Evolutionary conservation across 2,113 vertebrate genomes (phyloP).

Genomic region (Panurus biarmicus): DNA sequence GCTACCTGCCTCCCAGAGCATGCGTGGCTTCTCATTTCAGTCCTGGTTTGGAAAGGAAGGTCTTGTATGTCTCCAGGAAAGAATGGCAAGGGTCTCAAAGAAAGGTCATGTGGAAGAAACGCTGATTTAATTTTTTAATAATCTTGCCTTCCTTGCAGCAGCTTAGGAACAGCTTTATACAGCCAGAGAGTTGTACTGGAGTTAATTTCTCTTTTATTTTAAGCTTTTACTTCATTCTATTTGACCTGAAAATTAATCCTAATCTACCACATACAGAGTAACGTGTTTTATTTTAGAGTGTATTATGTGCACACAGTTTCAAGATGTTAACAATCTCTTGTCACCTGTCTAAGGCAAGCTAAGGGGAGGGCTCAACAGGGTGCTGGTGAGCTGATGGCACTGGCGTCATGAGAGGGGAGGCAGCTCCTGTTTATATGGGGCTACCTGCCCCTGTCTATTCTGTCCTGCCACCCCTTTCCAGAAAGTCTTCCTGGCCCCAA

Average conservation of each 20-base stretch:
- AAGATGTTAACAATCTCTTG: background rate
- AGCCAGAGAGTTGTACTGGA: background rate
- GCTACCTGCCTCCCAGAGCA: background rate
- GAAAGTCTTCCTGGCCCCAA: background rate
- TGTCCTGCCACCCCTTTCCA: background rate
- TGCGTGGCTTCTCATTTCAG: background rate
- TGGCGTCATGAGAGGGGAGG: fast-evolving
- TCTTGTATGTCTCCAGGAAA: background rate
- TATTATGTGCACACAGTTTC: background rate
- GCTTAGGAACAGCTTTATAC: background rate
- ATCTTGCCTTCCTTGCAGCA: background rate
- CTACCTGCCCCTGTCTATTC: background rate
- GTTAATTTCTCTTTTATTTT: background rate
- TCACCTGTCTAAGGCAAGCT: background rate
- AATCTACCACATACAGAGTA: background rate
- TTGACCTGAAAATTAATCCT: background rate
- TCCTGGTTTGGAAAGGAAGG: background rate
- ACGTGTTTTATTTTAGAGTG: background rate
- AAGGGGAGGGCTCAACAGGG: background rate
- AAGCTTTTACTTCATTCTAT: background rate
- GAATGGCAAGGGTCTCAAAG: background rate
- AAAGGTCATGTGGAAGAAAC: background rate
- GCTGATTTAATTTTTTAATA: background rate
- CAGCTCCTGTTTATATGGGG: fast-evolving
- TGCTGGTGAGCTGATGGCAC: background rate